Evolutionary conservation across 2,797 vertebrate species (phyloP), one percentile per base, ranked within the genome.

Genomic region (Gambusia yucatana): DNA sequence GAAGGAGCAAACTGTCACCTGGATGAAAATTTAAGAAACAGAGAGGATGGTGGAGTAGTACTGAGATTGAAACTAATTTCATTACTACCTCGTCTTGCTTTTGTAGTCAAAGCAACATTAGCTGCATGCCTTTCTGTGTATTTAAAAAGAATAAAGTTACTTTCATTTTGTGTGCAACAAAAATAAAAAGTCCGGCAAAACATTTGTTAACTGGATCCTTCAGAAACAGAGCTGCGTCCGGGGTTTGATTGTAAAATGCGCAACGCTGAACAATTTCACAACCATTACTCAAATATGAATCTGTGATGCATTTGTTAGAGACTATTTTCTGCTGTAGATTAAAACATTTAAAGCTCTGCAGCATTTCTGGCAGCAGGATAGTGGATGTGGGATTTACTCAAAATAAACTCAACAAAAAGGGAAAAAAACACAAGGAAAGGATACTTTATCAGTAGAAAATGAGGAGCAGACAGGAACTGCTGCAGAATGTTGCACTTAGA

Each of bases 1-100:
- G 98, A 41, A 99, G 96, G 55, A 99, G 97, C 88, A 99, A 97
- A 88, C 96, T 99, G 91, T 99, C 97, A 59, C 98, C 98, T 98
- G 74, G 47, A 5, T 59, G 67, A 33, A 57, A 17, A 70, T 57
- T 33, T 48, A 20, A 75, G 22, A 39, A 70, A 6, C 28, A 16
- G 39, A 43, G 67, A 14, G 14, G 67, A 16, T 8, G 4, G 4
- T 69, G 65, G 22, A 69, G 65, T 11, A 41, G 36, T 10, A 22
- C 61, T 10, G 17, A 67, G 9, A 67, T 11, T 67, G 22, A 10
- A 22, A 25, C 25, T 8, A 4, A 39, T 73, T 36, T 59, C 48
- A 33, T 47, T 22, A 13, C 47, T 36, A 63, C 20, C 48, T 4
- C 25, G n/a, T 73, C 25, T 71, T n/a, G 1, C 52, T 36, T 46